Evolutionary conservation across 1,140 invertebrate genomes (phyloP).

Genomic region (Aethina tumida): DNA sequence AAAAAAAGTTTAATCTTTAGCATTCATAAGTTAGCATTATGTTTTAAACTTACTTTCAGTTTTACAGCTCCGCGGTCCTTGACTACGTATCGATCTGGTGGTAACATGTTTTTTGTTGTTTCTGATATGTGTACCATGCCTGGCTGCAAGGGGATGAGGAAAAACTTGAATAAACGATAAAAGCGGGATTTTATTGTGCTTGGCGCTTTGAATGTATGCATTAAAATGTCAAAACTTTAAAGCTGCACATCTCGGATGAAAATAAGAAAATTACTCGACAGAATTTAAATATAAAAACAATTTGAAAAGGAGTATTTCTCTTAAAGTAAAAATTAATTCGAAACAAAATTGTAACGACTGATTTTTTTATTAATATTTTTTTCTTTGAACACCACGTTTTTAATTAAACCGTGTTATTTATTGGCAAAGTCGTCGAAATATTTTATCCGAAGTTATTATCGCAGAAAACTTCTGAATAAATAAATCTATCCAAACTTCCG

Average conservation of each 20-base stretch:
- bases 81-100: conserved; percentile 47
- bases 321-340: too few species aligned
- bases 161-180: conserved; percentile 18
- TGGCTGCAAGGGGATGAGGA: conserved; percentile 37
- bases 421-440: too few species aligned
- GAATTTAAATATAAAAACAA: too few species aligned
- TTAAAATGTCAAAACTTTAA: conserved; percentile 7
- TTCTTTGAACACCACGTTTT: too few species aligned
- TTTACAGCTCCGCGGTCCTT: conserved; percentile 55
- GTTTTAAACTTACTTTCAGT: conserved; percentile 54
- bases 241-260: too few species aligned
- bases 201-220: neutral
- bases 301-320: too few species aligned
- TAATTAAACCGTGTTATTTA: too few species aligned
- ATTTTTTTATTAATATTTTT: too few species aligned
- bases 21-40: neutral
- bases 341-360: too few species aligned
- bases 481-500: too few species aligned
- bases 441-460: too few species aligned
- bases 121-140: conserved; percentile 66
- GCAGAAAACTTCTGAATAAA: too few species aligned
- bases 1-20: conserved; percentile 13
- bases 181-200: neutral
- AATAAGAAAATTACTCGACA: neutral
- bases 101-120: conserved; percentile 51